Base-by-base conservation (phyloP, 2,113 vertebrate species). In the Corvus moneduloides region DNA sequence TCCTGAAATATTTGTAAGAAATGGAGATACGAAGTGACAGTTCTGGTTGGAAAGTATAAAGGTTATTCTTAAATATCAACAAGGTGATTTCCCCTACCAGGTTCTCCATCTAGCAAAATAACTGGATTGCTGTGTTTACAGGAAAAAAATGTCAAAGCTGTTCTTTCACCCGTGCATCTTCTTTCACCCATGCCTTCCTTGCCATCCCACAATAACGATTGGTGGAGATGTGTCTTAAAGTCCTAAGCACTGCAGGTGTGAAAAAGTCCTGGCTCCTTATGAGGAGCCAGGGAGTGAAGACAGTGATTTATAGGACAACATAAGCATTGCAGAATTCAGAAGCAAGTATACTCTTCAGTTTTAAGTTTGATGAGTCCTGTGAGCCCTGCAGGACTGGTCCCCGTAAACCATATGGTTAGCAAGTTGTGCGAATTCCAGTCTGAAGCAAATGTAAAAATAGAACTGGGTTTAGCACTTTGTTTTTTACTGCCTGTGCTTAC, bases 371-470 rank as follows among this genome's bases (percentile, higher is more conserved):
- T 93, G 93, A 61, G 43, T 77, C 92, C 82, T 93, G 52, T n/a
- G 85, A 90, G 88, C 76, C 76, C 58, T 86, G 56, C 64, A 72
- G 88, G 88, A 92, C 83, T 89, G 68, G 32, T 72, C 69, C 61
- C 76, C 1, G 0, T 87, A 95, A 94, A 95, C 73, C 73, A 75
- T 84, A 56, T 81, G 62, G 80, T 90, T 93, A 92, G 62, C 54
- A 89, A 96, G 85, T 76, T 61, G 88, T 80, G n/a, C 0, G 0
- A 92, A 72, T 84, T 95, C 86, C 64, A 81, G 48, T 52, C 87
- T 90, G 72, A 96, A 93, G 76, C 26, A 80, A 90, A 84, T 44
- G 68, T 81, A 72, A 86, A 93, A 96, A 68, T 39, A 92, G 61
- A 88, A 76, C 61, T 87, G 69, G 51, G 13, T 93, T 93, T 82